Evolutionary conservation across 2,797 vertebrate species (phyloP), one percentile per base, ranked within the genome.

Genomic region (Varecia variegata): DNA sequence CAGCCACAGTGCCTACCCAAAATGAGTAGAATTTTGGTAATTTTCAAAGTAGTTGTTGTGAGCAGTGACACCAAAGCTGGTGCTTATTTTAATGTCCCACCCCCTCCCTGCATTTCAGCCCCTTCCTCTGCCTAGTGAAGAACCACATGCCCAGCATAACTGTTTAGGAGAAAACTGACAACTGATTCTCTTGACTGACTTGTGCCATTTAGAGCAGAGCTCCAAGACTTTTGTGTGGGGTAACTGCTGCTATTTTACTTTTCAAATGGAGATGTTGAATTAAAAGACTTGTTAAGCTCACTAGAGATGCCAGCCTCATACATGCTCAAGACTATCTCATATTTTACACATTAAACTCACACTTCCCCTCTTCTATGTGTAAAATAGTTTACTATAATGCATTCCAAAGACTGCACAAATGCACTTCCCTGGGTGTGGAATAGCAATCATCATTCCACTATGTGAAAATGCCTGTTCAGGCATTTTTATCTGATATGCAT

Each of bases 401-500:
- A 77, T 88, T 30, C 77, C 35, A 38, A 81, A 73, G 58, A 89
- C 11, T 20, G 50, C 77, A 83, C 35, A 68, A 58, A 79, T 86
- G 40, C 21, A 32, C 43, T 35, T 89, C 35, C 43, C 43, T 30
- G 45, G 47, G 3, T 54, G 47, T 5, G 38, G 32, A 77, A 20
- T 60, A 89, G 74, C 38, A 43, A 40, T n/a, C 50, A 35, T 68
- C 67, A 43, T 84, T 60, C 45, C 0, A 40, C 25, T 18, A 4
- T 30, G 76, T 86, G 97, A 95, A 98, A 97, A 96, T 83, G 50
- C 73, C 90, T 94, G 2, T 60, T 97, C 50, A 95, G 52, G 82
- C 86, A 40, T 50, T 94, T 86, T 97, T 96, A 96, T 96, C 96
- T 95, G 97, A 96, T 97, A 97, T 97, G 84, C 79, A 98, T 97